These are phyloP conservation scores for Hemibagrus wyckioides DNA, from an alignment of 2,113 vertebrate species.

Conservation along the genomic window DNA sequence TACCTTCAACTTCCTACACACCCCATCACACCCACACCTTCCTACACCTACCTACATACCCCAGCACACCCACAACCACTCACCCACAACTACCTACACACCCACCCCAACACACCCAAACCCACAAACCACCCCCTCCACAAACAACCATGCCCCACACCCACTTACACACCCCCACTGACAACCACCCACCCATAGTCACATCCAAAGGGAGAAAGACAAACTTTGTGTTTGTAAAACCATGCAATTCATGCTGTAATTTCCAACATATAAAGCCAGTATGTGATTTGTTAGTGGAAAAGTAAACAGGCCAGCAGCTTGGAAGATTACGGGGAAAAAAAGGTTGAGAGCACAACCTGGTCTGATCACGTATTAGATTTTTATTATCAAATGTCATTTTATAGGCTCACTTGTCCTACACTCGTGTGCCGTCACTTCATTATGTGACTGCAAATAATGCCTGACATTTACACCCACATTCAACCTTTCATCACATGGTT, in stretches of 20 bases:
- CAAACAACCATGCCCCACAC: too few species aligned
- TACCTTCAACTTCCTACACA: too few species aligned
- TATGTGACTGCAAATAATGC: conserved; percentile 17
- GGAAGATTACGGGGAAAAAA: neutral
- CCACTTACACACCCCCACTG: too few species aligned
- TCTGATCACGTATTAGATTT: neutral
- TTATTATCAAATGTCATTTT: neutral
- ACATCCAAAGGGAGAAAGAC: neutral
- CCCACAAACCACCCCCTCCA: too few species aligned
- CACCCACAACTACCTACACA: too few species aligned
- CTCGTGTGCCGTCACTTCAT: conserved; percentile 16
- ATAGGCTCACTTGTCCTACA: neutral
- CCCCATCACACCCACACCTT: too few species aligned
- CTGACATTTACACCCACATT: conserved; percentile 33
- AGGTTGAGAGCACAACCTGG: neutral
- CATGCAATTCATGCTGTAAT: neutral
- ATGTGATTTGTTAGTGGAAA: neutral
- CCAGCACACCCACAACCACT: too few species aligned
- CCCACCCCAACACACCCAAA: too few species aligned
- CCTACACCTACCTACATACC: too few species aligned
- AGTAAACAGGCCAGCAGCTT: neutral
- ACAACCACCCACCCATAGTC: neutral
- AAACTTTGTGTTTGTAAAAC: neutral
- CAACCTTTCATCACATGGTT: conserved; percentile 31
- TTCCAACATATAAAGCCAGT: neutral